Conservation (phyloP, 2,888 invertebrate species). For the Polyommatus iphigenia region DNA sequence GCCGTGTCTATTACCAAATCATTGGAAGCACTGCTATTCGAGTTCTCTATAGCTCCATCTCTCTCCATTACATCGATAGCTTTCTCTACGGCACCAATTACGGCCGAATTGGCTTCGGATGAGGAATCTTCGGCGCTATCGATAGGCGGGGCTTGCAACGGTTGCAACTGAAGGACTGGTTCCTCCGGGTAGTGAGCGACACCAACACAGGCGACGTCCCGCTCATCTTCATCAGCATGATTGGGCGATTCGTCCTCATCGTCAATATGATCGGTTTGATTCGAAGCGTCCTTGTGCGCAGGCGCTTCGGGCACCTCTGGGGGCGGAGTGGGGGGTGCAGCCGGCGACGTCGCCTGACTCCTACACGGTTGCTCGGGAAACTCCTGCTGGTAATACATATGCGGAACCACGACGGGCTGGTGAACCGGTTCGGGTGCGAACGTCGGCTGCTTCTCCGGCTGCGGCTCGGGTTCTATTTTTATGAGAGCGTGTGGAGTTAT, state of each 20-base stretch:
- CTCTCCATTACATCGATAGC: conserved; percentile 69
- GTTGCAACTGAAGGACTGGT: conserved; percentile 47
- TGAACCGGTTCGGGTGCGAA: conserved; percentile 74
- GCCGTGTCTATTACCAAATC: conserved; percentile 75
- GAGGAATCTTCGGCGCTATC: conserved; percentile 71
- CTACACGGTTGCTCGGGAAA: conserved; percentile 74
- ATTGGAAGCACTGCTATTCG: conserved; percentile 69
- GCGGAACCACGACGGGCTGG: conserved; percentile 77
- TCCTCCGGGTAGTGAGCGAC: conserved; percentile 73
- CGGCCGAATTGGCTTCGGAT: conserved; percentile 58
- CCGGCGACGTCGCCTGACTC: conserved; percentile 81
- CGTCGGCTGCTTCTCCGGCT: conserved; percentile 67
- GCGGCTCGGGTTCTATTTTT: conserved; percentile 86
- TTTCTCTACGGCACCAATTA: conserved; percentile 66
- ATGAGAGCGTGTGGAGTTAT: conserved; percentile 80
- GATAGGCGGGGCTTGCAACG: conserved; percentile 51
- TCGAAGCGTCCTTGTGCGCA: conserved; percentile 89
- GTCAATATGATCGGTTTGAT: conserved; percentile 89
- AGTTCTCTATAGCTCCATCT: conserved; percentile 63
- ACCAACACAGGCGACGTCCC: conserved; percentile 70
- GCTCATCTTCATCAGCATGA: conserved; percentile 70
- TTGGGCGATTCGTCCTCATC: conserved; percentile 83
- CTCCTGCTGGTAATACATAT: conserved; percentile 80
- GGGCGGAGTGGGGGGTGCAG: conserved; percentile 76
- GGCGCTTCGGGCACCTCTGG: conserved; percentile 80